Percentiles rank a stretch among this genome's conserved stretches.
Conservation (phyloP, 37 sponge, comb jelly and placozoan species). For the Cliona cf. orientalis region DNA sequence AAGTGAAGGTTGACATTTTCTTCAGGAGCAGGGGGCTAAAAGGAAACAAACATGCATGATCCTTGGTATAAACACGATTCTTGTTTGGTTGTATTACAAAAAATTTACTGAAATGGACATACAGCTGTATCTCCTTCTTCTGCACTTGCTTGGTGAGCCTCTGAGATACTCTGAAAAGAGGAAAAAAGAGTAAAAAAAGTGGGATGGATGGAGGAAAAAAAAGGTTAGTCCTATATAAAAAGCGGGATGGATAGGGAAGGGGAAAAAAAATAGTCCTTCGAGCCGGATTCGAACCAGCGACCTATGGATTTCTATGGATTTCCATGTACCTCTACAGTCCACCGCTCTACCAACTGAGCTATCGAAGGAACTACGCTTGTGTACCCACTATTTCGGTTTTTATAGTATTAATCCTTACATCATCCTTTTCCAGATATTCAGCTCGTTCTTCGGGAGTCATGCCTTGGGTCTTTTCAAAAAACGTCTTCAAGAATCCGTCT, state of each 20-base stretch:
- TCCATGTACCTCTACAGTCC: conserved; percentile 84
- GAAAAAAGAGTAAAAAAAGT: conserved; percentile 41
- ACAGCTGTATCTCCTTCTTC: conserved; percentile 88
- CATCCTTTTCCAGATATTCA: conserved; percentile 68
- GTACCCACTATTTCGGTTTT: not conserved
- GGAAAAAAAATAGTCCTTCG: conserved; percentile 80
- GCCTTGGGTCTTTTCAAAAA: conserved; percentile 75
- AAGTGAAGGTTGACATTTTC: conserved; percentile 91
- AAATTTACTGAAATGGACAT: conserved; percentile 23
- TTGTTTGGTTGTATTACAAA: too few species aligned
- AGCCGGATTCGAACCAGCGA: conserved; percentile 95
- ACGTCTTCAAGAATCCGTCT: conserved; percentile 82
- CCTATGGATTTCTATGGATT: conserved; percentile 79
- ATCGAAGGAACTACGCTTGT: conserved; percentile 50
- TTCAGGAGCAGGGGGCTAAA: conserved; percentile 78
- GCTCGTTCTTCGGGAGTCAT: conserved; percentile 83
- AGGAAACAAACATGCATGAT: not conserved
- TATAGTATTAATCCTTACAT: conserved; percentile 32
- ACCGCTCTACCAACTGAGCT: conserved; percentile 90
- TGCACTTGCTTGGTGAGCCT: conserved; percentile 88
- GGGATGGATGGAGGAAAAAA: conserved; percentile 45
- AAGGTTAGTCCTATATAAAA: not conserved
- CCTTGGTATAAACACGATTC: too few species aligned
- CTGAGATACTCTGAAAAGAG: conserved; percentile 71
- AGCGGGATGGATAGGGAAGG: too few species aligned